phyloP scores from a whole-genome alignment of 2,797 vertebrate genomes.

The Oreortyx pictus region DNA sequence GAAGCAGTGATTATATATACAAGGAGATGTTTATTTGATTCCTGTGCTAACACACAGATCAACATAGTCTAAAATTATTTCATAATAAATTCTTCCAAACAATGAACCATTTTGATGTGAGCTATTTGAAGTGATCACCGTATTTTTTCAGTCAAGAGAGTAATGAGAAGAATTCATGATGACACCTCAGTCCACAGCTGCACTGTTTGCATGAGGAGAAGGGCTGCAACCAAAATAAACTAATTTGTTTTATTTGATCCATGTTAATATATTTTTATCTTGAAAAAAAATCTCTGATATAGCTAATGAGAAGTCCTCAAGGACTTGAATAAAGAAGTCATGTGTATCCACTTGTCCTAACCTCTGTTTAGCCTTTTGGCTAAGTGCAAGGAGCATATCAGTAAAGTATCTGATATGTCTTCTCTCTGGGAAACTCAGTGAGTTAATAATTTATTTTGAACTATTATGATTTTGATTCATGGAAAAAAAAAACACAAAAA shows the following conservation, averaged over 20 bases:
- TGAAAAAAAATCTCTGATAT: neutral
- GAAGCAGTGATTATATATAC: neutral
- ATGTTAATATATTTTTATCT: neutral
- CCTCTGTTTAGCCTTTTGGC: conserved; percentile 47
- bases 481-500: conserved; percentile 12
- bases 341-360: conserved; percentile 24
- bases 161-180: neutral
- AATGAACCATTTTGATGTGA: neutral
- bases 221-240: conserved; percentile 2
- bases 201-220: neutral
- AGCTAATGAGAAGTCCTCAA: conserved; percentile 39
- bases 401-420: conserved; percentile 36
- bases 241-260: neutral
- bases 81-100: neutral
- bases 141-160: neutral
- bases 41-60: neutral
- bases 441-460: conserved; percentile 54
- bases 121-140: neutral
- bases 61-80: neutral
- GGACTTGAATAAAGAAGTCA: neutral
- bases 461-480: conserved; percentile 49
- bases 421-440: conserved; percentile 60
- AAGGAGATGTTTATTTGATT: conserved; percentile 33
- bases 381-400: conserved; percentile 44
- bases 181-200: neutral